phyloP scores from a whole-genome alignment of 2,888 invertebrate genomes.

The Drosophila parthenogenetica region DNA sequence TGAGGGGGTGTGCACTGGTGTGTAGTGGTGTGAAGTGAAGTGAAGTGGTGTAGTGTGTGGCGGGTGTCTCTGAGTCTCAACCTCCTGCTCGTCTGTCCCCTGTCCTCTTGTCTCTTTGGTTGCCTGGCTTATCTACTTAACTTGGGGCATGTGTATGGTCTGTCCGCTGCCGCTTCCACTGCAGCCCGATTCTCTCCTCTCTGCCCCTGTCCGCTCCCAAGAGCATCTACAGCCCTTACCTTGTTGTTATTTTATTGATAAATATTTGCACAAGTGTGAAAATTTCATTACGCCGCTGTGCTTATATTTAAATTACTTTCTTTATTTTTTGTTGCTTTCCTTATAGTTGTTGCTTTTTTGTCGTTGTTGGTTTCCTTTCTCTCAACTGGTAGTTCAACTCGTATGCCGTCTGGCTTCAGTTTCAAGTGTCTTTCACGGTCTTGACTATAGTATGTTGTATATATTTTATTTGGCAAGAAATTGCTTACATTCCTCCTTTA shows the following conservation, averaged over 20 bases:
- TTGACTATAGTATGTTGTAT: slow-evolving; percentile 29
- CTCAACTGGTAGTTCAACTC: slow-evolving; percentile 42
- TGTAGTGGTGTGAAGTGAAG: slow-evolving; percentile 19
- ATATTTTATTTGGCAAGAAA: slow-evolving; percentile 60
- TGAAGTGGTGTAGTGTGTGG: slow-evolving; percentile 16
- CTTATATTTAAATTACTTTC: slow-evolving; percentile 82
- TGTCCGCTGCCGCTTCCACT: not conserved
- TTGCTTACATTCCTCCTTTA: slow-evolving; percentile 55
- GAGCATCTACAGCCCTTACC: slow-evolving; percentile 23
- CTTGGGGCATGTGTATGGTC: slow-evolving; percentile 65
- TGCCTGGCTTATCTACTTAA: slow-evolving; percentile 77
- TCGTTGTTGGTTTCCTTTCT: not conserved
- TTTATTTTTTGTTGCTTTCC: slow-evolving; percentile 32
- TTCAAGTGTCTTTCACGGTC: slow-evolving; percentile 56
- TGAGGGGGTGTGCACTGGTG: slow-evolving; percentile 25
- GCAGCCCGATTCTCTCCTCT: not conserved
- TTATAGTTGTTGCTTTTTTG: slow-evolving; percentile 2
- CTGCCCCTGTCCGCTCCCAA: slow-evolving; percentile 19
- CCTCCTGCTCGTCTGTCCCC: not conserved
- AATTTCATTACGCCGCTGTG: slow-evolving; percentile 81
- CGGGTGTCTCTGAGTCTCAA: slow-evolving; percentile 9
- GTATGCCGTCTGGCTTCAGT: slow-evolving; percentile 53
- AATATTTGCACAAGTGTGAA: slow-evolving; percentile 83
- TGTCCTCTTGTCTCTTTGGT: slow-evolving; percentile 25
- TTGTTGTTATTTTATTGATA: slow-evolving; percentile 74